These are phyloP conservation scores for Ormia ochracea DNA, from an alignment of 2,888 invertebrate species.

Conservation along the genomic window DNA sequence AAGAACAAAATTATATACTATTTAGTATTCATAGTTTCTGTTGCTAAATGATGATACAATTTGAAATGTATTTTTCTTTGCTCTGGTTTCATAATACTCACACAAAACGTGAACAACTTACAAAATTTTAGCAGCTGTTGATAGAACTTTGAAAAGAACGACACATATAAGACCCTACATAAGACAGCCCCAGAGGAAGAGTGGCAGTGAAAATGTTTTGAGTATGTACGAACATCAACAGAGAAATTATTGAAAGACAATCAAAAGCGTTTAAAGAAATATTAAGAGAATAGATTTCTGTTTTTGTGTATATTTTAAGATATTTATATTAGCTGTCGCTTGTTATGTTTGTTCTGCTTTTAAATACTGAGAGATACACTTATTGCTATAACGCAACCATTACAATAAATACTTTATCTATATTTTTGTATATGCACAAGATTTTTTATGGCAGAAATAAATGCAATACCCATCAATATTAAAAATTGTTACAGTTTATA, in stretches of 20 bases:
- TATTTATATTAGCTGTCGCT: conserved; percentile 44
- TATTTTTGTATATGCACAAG: conserved; percentile 31
- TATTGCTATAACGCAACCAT: conserved; percentile 53
- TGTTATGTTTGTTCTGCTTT: conserved; percentile 28
- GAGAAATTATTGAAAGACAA: conserved; percentile 53
- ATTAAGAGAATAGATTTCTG: conserved; percentile 27
- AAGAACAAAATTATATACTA: no score
- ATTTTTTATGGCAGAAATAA: not conserved
- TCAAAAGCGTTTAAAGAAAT: conserved; percentile 56
- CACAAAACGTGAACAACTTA: conserved; percentile 20
- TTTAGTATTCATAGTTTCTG: not conserved
- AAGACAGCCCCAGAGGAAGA: conserved; percentile 38
- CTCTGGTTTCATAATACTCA: conserved; percentile 43
- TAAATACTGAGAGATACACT: conserved; percentile 56
- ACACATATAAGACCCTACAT: conserved; percentile 60
- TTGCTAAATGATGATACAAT: not conserved
- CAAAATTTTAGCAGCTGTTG: conserved; percentile 59
- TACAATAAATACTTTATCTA: conserved; percentile 22
- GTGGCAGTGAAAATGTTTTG: conserved; percentile 3
- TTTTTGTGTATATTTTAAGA: conserved; percentile 6
- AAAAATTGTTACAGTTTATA: conserved; percentile 8
- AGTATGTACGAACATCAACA: conserved; percentile 34
- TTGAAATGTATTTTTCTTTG: conserved; percentile 23
- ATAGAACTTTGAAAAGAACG: conserved; percentile 60
- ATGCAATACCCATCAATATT: conserved; percentile 55